phyloP scores from a whole-genome alignment of 35 echinoderm and acorn worm genomes.

The Stichopus chloronotus region DNA sequence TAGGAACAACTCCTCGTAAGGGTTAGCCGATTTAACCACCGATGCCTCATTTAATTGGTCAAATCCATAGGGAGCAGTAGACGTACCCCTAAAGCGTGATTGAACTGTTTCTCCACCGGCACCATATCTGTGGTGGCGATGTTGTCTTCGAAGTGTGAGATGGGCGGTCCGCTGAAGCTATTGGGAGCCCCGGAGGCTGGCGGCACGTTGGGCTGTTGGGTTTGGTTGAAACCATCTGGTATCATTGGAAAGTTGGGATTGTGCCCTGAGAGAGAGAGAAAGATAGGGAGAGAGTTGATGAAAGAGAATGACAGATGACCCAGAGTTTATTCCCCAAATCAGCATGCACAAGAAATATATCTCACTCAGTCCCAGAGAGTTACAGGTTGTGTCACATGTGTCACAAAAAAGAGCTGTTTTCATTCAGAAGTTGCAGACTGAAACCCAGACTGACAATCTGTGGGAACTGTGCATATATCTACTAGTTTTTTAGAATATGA shows the following conservation, averaged over 20 bases:
- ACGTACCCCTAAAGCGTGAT: conserved; percentile 85
- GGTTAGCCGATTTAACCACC: no score
- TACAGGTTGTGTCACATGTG: no score
- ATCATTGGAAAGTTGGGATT: conserved; percentile 56
- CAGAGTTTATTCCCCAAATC: no score
- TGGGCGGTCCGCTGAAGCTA: conserved; percentile 68
- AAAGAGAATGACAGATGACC: no score
- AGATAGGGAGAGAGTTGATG: neutral
- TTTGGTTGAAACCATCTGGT: conserved; percentile 55
- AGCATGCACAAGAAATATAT: no score
- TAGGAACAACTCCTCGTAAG: no score
- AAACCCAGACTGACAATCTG: no score
- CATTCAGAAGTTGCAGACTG: no score
- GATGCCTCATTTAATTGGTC: neutral
- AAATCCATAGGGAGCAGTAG: neutral
- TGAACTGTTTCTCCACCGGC: conserved; percentile 92
- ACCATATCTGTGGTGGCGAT: conserved; percentile 96
- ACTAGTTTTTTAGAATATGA: no score
- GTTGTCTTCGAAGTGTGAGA: conserved; percentile 81
- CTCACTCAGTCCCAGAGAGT: no score
- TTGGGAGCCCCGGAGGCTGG: conserved; percentile 52
- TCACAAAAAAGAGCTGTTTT: no score
- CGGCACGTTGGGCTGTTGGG: conserved; percentile 1
- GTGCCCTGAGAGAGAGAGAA: conserved; percentile 8
- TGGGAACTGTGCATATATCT: no score